Evolutionary conservation across 1,140 invertebrate genomes (phyloP), one percentile per base, ranked within the genome.

Genomic region (Catajapyx aquilonaris): DNA sequence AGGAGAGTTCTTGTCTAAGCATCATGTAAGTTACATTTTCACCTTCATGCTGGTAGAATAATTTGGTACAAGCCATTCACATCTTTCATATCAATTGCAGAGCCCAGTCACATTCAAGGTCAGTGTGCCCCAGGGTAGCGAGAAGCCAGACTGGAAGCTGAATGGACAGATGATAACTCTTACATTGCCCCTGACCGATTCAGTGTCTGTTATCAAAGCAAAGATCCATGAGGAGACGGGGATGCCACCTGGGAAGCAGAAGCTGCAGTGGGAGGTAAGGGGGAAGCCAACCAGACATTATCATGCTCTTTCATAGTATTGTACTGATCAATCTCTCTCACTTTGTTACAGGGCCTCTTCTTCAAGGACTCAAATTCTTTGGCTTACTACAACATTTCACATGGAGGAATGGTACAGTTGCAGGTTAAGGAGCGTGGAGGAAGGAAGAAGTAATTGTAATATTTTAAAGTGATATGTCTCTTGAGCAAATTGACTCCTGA

Each of bases 231-330:
- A 96, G 47, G 66, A 76, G 46, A 79, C 80, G 37, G 80, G 78
- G 28, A 81, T 98, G 71, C 87, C 90, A n/a, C 83, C 80, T 32
- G 86, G 87, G 36, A 98, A 98, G 61, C 93, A 97, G 58, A 99
- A 99, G 58, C 59, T 96, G 10, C 76, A 87, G 44, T 77, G 76
- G 52, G 85, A 91, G 58, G 81, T 84, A 60, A 57, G 56, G 57
- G 40, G 22, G 13, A 28, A 28, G 23, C 7, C 13, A 28, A 13
- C 7, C 7, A 28, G 23, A 28, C 7, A 28, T 28, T 28, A 9
- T 9, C 13, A 9, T 28, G 7, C 13, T 28, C 10, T 32, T 31
- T 23, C 20, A 19, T 21, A 5, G 33, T 28, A 28, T 13, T 9
- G 23, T 28, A 28, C 23, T 39, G 11, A 15, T 21, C 22, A 41